Percentiles rank a stretch among this genome's conserved stretches.
Conservation (phyloP, 2,113 vertebrate genomes). For the Stercorarius parasiticus region DNA sequence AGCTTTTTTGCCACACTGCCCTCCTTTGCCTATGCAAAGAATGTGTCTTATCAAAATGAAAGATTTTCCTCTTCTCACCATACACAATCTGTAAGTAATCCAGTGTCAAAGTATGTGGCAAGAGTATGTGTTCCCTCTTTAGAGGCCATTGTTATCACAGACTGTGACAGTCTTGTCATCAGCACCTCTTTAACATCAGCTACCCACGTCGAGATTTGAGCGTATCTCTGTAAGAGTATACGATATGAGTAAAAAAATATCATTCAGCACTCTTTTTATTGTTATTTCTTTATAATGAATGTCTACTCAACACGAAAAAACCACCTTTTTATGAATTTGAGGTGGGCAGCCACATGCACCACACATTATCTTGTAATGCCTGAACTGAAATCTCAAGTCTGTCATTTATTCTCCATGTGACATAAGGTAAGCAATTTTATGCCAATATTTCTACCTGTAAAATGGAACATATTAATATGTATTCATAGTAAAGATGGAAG, state of each 20-base stretch:
- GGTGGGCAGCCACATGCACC: not conserved
- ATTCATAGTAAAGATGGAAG: not conserved
- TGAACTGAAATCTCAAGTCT: not conserved
- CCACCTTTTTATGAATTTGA: not conserved
- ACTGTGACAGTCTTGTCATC: not conserved
- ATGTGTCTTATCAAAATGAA: not conserved
- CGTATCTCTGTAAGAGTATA: not conserved
- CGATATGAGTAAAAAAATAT: not conserved
- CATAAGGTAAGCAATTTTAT: not conserved
- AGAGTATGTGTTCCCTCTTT: not conserved
- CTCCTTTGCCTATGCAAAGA: not conserved
- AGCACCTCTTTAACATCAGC: not conserved
- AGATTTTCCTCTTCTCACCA: not conserved
- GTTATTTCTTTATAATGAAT: not conserved
- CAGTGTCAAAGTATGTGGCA: not conserved
- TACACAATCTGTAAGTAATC: not conserved
- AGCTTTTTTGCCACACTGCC: not conserved
- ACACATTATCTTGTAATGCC: not conserved
- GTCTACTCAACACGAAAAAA: not conserved
- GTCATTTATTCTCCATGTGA: not conserved
- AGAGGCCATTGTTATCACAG: not conserved
- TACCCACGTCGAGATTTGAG: not conserved
- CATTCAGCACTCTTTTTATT: not conserved
- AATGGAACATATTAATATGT: not conserved
- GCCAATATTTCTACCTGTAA: not conserved